Percentiles rank a stretch among this genome's conserved stretches.
Conservation (phyloP, 2,888 invertebrate genomes). For the Cenopis cana region DNA sequence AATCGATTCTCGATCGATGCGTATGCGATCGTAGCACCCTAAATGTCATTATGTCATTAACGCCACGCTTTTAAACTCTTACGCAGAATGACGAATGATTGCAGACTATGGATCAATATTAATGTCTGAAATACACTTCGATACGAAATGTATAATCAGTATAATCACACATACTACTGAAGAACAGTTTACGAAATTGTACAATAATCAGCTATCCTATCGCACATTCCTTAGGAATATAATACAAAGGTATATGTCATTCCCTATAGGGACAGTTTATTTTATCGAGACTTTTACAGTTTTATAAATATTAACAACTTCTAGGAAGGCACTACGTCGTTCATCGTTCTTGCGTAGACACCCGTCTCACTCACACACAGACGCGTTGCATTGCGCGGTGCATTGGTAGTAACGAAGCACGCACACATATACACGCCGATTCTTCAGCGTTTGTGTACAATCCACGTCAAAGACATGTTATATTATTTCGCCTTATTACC, state of each 20-base stretch:
- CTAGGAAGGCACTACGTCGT: conserved; percentile 17
- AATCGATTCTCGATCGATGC: too few relatives aligned
- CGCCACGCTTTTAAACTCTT: too few relatives aligned
- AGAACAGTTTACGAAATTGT: conserved; percentile 4
- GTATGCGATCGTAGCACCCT: too few relatives aligned
- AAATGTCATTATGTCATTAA: too few relatives aligned
- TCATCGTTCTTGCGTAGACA: not conserved
- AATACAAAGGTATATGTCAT: conserved; percentile 13
- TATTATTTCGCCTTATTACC: too few relatives aligned
- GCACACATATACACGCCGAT: not conserved
- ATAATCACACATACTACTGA: not conserved
- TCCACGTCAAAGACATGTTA: too few relatives aligned
- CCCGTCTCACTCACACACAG: not conserved
- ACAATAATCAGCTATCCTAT: not conserved
- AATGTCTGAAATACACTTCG: not conserved
- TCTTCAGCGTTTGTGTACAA: too few relatives aligned
- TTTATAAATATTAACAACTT: not conserved
- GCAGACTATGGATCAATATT: not conserved
- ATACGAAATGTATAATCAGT: conserved; percentile 6
- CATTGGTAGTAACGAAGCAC: not conserved
- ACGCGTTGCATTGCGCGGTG: not conserved
- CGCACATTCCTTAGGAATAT: conserved; percentile 17
- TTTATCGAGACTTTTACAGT: not conserved
- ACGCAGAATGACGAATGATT: too few relatives aligned
- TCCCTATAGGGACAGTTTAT: not conserved